A percentile compares a stretch with the other conserved stretches of the same genome.
Evolutionary conservation across 2,888 invertebrate genomes (phyloP).

Genomic region (Cremastinae sp.): DNA sequence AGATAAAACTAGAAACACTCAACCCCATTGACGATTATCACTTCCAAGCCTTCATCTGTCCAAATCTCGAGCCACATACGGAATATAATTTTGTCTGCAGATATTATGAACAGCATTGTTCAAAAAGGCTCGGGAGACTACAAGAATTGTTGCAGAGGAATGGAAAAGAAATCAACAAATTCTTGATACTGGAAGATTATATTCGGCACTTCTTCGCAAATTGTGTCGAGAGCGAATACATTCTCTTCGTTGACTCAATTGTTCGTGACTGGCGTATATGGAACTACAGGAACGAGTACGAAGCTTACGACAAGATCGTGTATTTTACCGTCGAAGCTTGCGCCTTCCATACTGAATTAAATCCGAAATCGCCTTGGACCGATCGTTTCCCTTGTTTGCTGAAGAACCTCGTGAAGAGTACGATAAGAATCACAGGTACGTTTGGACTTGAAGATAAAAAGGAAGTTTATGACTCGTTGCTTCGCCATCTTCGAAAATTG

Average conservation of each 20-base stretch:
- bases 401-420: slow-evolving; percentile 62
- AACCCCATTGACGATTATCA: slow-evolving; percentile 71
- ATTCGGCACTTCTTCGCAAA: slow-evolving; percentile 70
- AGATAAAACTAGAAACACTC: too few species aligned
- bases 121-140: slow-evolving; percentile 57
- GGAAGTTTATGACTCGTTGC: slow-evolving; percentile 51
- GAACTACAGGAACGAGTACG: slow-evolving; percentile 57
- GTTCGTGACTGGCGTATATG: slow-evolving; percentile 62
- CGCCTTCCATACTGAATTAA: slow-evolving; percentile 69
- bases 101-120: slow-evolving; percentile 71
- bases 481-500: slow-evolving; percentile 56
- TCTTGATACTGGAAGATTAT: slow-evolving; percentile 65
- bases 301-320: slow-evolving; percentile 67
- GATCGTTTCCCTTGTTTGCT: slow-evolving; percentile 69
- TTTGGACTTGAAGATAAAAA: slow-evolving; percentile 48
- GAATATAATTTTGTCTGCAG: too few species aligned
- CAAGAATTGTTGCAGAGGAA: neutral
- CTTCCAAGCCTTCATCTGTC: too few species aligned
- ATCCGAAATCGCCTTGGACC: slow-evolving; percentile 61
- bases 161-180: neutral
- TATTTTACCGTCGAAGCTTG: slow-evolving; percentile 70
- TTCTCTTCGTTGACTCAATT: slow-evolving; percentile 60
- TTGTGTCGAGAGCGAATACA: slow-evolving; percentile 69
- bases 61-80: too few species aligned
- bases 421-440: slow-evolving; percentile 42